Evolutionary conservation across 1,140 invertebrate species (phyloP), one percentile per base, ranked within the genome.

Genomic region (Euura saliciscinereae): DNA sequence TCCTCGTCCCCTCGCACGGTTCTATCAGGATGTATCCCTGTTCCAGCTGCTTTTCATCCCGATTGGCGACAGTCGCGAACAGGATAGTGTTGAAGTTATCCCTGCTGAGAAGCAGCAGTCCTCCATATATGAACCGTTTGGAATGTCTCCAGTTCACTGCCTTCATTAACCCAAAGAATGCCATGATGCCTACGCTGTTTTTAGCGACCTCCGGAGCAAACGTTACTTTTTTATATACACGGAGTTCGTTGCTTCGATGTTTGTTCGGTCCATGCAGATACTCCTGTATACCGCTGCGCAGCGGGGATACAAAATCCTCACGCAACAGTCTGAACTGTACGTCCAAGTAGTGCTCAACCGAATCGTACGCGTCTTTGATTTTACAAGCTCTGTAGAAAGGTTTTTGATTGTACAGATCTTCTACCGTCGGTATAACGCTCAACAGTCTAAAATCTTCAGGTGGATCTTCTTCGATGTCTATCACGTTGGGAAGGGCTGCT

Each of bases 261-360:
- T 59, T 89, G 8, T 3, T n/a, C 10, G 82, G 72, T 78, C 28
- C 66, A 8, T 73, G 46, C 69, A 80, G 59, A 74, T 83, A 87
- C 42, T 79, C 78, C 82, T 84, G 69, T 81, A 92, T 87, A 68
- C 90, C 90, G 67, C 87, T 86, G 6, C 91, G 78, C 59, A 94
- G 77, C 2, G 92, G 91, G 1, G 82, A 79, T 64, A 90, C 86
- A 84, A 93, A 93, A 83, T 96, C 95, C 86, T 96, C 94, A 7
- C 93, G 82, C 42, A 96, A 82, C 2, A 96, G 84, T 8, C 93
- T 84, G 78, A 94, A 95, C 77, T 96, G 95, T 0, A 92, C 88
- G 78, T 95, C 93, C 8, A 97, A 83, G 79, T 97, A 97, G 76
- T 95, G 90, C 44, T 93, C 88, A 0, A 91, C 85, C 80, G 89